Conservation (phyloP, 2,888 invertebrate genomes). For the Xanthia icteritia region DNA sequence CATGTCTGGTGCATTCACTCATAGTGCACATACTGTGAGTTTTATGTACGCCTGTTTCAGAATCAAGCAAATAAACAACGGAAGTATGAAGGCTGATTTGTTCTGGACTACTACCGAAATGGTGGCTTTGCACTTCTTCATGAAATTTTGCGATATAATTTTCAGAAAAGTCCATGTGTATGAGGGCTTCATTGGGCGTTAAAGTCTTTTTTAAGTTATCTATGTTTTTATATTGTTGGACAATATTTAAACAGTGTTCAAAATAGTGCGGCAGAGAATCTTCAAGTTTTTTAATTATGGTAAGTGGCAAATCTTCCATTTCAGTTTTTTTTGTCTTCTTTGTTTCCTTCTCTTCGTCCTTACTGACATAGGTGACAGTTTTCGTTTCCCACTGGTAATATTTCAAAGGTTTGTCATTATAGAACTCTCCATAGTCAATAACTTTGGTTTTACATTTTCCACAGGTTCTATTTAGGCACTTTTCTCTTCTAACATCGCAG, state of each 20-base stretch:
- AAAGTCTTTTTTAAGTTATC: slow-evolving; percentile 12
- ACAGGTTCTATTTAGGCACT: slow-evolving; percentile 31
- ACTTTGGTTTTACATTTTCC: slow-evolving; percentile 19
- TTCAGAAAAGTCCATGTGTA: slow-evolving; percentile 36
- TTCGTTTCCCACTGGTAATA: slow-evolving; percentile 25
- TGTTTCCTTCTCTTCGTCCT: slow-evolving; percentile 21
- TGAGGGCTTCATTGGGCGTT: slow-evolving; percentile 5
- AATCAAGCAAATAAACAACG: slow-evolving; percentile 20
- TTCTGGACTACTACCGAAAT: slow-evolving; percentile 18
- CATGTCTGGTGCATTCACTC: slow-evolving; percentile 34
- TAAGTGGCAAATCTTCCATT: slow-evolving; percentile 23
- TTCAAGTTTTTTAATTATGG: slow-evolving; percentile 25
- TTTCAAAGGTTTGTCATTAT: slow-evolving; percentile 24
- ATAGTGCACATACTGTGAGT: slow-evolving; percentile 41
- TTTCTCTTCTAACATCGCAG: slow-evolving; percentile 25
- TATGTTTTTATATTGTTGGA: slow-evolving; percentile 1
- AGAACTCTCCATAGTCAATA: slow-evolving; percentile 21
- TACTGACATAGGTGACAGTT: slow-evolving; percentile 8
- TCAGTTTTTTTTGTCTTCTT: slow-evolving; percentile 23
- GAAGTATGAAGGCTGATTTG: slow-evolving; percentile 21
- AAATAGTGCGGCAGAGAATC: slow-evolving; percentile 20
- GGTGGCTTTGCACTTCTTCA: slow-evolving; percentile 28
- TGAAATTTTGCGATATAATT: slow-evolving; percentile 25
- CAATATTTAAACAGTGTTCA: slow-evolving; percentile 20
- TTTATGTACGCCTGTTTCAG: slow-evolving; percentile 19